Evolutionary conservation across 64 coral and sea anemone species (phyloP).

Genomic region (Stichodactyla mertensii): DNA sequence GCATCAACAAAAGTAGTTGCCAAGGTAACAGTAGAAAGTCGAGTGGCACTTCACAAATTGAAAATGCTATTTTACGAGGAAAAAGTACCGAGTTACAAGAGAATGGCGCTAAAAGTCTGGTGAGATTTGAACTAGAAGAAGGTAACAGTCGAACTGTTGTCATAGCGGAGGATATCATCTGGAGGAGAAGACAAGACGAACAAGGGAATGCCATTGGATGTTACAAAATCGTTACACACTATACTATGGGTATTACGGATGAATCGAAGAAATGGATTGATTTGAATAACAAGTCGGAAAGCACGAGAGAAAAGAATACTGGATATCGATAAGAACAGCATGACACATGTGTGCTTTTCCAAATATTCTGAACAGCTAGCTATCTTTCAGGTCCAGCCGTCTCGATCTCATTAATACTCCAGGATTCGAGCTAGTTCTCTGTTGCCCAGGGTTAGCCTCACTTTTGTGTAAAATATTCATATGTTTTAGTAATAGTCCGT

Average conservation of each 20-base stretch:
- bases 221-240: slow-evolving; percentile 3
- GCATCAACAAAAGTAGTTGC: background rate
- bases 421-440: too few species aligned
- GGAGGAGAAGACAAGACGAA: background rate
- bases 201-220: background rate
- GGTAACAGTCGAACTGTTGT: background rate
- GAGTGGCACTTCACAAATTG: background rate
- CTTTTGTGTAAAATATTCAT: too few species aligned
- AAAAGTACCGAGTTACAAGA: background rate
- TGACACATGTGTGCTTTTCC: too few species aligned
- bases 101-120: background rate
- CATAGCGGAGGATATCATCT: slow-evolving; percentile 16
- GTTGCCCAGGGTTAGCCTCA: too few species aligned
- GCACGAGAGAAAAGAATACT: background rate
- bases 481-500: too few species aligned
- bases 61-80: slow-evolving; percentile 9
- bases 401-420: too few species aligned
- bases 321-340: too few species aligned
- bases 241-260: slow-evolving; percentile 14
- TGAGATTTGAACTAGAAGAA: slow-evolving; percentile 1
- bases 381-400: too few species aligned
- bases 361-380: too few species aligned
- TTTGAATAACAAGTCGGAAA: background rate
- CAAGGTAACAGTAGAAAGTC: background rate
- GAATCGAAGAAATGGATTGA: slow-evolving; percentile 16